Base-by-base conservation (phyloP, 2,888 invertebrate species). In the Pristionchus entomophagus region DNA sequence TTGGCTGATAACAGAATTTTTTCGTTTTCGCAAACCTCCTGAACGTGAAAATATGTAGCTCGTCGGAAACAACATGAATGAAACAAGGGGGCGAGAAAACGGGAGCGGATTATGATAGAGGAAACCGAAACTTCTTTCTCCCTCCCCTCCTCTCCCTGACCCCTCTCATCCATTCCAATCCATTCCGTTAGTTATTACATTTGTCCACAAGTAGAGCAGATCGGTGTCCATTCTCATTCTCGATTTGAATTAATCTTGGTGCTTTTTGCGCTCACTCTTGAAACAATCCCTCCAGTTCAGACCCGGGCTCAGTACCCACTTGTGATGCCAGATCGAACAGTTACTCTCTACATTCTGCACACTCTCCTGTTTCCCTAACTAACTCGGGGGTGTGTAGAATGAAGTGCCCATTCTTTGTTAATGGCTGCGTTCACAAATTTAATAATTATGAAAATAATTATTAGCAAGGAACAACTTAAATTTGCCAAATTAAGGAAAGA, bases 41-140 rank as follows among this genome's bases (percentile, higher is more conserved):
- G 45, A 45, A 45, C 8, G 14, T 45, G 19, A 56, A 56, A 56
- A 56, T 10, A 56, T 56, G 5, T 10, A 56, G 56, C 8, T 56
- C 17, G n/a, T 17, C 56, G 17, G 45, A 22, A n/a, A n/a, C 56
- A 56, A 56, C 56, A 56, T 8, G 56, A 73, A 73, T n/a, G 73
- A 73, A 73, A 73, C 73, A 73, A 41, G 38, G 8, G 35, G 6
- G 19, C 22, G 26, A 38, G 22, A 38, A 73, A 45, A 73, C n/a
- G 73, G 41, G 45, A 45, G 73, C 38, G 73, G 73, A 73, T 73
- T 73, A 73, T 73, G 45, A 73, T 73, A 45, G 45, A 14, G 73
- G 73, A 73, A 73, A 73, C 69, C 41, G 65, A 65, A 65, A 65
- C 65, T 45, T 80, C 80, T 80, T 45, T 77, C 77, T 78, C 8